Evolutionary conservation across 2,113 vertebrate genomes (phyloP).

Genomic region (Glaucidium brasilianum): DNA sequence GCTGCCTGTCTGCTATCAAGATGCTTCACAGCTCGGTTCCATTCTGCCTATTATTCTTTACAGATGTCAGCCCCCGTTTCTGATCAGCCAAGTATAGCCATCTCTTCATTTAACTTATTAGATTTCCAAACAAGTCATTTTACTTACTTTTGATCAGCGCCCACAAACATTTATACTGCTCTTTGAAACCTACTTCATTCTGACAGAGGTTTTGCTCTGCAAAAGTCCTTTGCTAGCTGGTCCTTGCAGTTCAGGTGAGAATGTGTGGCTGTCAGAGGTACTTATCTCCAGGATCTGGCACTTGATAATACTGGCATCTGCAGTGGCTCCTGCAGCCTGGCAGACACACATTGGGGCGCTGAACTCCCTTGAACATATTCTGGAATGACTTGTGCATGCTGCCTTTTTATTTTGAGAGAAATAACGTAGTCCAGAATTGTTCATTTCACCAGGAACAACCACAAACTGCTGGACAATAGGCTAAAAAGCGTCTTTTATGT

Average conservation of each 20-base stretch:
- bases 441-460: neutral
- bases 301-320: neutral
- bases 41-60: neutral
- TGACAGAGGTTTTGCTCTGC: neutral
- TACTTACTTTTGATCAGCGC: neutral
- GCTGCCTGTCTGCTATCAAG: neutral
- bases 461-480: neutral
- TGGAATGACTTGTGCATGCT: neutral
- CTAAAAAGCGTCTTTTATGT: neutral
- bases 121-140: neutral
- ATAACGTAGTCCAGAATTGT: neutral
- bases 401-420: neutral
- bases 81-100: neutral
- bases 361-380: neutral
- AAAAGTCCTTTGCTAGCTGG: neutral
- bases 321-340: neutral
- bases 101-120: neutral
- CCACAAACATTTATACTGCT: neutral
- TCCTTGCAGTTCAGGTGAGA: neutral
- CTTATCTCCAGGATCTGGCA: neutral
- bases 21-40: neutral
- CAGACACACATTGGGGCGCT: neutral
- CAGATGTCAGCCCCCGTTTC: neutral
- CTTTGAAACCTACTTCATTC: neutral
- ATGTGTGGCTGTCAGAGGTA: neutral